Conservation (phyloP, 2,797 vertebrate genomes). For the Sebastes paucispinis region DNA sequence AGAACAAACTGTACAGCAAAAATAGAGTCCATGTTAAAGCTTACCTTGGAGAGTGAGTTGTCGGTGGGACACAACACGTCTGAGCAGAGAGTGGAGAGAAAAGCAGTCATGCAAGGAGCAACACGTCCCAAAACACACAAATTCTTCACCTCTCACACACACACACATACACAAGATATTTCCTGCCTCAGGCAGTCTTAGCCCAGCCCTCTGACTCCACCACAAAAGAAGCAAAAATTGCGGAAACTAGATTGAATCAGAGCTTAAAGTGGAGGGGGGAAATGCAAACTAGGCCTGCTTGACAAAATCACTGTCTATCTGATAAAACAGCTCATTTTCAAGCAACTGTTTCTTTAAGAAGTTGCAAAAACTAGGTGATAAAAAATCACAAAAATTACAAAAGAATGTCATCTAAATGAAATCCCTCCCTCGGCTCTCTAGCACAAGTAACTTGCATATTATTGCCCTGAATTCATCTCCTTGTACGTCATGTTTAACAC, state of each 20-base stretch:
- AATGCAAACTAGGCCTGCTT: background rate
- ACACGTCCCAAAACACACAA: slow-evolving; percentile 20
- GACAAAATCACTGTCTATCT: background rate
- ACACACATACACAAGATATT: slow-evolving; percentile 40
- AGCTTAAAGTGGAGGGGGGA: background rate
- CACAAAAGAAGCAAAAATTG: slow-evolving; percentile 15
- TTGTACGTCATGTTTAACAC: background rate
- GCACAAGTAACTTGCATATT: no score
- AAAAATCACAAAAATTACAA: background rate
- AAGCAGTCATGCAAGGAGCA: slow-evolving; percentile 15
- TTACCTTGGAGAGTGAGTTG: slow-evolving; percentile 56
- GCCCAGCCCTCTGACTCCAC: slow-evolving; percentile 60
- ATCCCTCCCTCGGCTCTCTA: background rate
- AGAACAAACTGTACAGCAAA: background rate
- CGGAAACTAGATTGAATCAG: slow-evolving; percentile 29
- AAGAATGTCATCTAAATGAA: background rate
- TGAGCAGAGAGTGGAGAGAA: slow-evolving; percentile 28
- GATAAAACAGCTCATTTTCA: background rate
- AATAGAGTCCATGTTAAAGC: background rate
- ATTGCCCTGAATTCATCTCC: background rate
- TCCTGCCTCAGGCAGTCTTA: slow-evolving; percentile 59
- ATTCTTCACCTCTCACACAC: background rate
- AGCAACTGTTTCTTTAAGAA: background rate
- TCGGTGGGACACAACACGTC: slow-evolving; percentile 9
- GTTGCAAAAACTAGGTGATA: background rate